Evolutionary conservation across 2,797 vertebrate genomes (phyloP).

Genomic region (Enteromius radiatus): DNA sequence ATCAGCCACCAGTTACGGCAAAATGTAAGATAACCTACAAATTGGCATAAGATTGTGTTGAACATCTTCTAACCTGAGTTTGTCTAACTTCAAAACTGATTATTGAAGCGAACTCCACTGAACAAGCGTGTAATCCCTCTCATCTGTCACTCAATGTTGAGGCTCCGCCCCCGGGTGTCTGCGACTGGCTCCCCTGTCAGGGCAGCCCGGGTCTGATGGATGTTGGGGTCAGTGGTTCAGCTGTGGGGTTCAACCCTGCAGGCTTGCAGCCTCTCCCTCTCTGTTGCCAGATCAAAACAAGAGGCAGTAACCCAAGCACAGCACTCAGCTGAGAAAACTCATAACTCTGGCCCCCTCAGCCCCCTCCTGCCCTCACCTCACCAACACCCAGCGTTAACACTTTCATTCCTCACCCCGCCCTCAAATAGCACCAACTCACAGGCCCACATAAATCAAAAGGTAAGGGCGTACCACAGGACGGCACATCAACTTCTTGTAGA

Average conservation of each 20-base stretch:
- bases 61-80: not conserved
- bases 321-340: slow-evolving; percentile 79
- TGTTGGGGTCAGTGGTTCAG: slow-evolving; percentile 81
- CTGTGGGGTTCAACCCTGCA: slow-evolving; percentile 80
- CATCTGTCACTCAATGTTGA: slow-evolving; percentile 43
- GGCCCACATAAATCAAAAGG: slow-evolving; percentile 79
- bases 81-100: slow-evolving; percentile 4
- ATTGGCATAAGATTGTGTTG: not conserved
- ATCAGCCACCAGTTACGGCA: not conserved
- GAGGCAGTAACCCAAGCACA: slow-evolving; percentile 73
- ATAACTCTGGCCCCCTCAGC: slow-evolving; percentile 73
- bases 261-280: slow-evolving; percentile 64
- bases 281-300: slow-evolving; percentile 71
- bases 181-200: slow-evolving; percentile 59
- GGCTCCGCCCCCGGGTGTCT: slow-evolving; percentile 49
- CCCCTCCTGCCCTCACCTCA: slow-evolving; percentile 65
- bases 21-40: not conserved
- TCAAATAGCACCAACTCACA: slow-evolving; percentile 74
- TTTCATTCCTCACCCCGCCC: slow-evolving; percentile 79
- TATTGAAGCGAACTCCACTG: not conserved
- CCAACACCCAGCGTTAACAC: slow-evolving; percentile 76
- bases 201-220: slow-evolving; percentile 79
- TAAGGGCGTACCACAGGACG: slow-evolving; percentile 65
- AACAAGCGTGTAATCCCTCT: slow-evolving; percentile 16
- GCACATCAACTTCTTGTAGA: slow-evolving; percentile 68